Evolutionary conservation across 2,797 vertebrate species (phyloP), one percentile per base, ranked within the genome.

Genomic region (Sternotherus odoratus): DNA sequence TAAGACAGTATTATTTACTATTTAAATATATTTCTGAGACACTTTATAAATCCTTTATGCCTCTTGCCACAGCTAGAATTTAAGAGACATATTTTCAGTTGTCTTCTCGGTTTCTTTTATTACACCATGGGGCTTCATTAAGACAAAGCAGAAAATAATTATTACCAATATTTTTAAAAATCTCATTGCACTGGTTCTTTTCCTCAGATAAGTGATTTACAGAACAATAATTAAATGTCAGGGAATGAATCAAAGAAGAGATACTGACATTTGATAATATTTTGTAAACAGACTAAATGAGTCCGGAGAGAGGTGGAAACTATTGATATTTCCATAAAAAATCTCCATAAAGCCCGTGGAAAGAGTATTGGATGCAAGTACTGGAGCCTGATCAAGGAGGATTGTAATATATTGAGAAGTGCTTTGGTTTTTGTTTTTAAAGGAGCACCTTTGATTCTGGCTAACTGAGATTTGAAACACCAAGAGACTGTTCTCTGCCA

Each of bases 271-370:
- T 95, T 95, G 86, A 95, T 77, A 75, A 84, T 90, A 48, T 92
- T 97, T 95, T 96, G 77, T 91, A 96, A 97, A 96, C 93, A 96
- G 74, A 79, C 82, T 46, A 93, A 96, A 93, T 91, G 85, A 93
- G 83, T 94, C 87, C 83, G 89, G 49, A 57, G 93, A 96, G 91
- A 97, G 78, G 60, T 39, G 86, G 92, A 91, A 95, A 81, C 60
- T 94, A 90, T 88, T 90, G 93, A 94, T 66, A 48, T 93, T 95
- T 92, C 89, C 82, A 86, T 87, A 86, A 92, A 57, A 87, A 82
- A 43, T 82, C 88, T 94, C 77, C 77, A 81, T 39, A 57, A 81
- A 79, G 54, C 19, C 74, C 81, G 49, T 94, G 86, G 54, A 92
- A 95, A 24, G 72, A 94, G 75, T 77, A 89, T 23, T 89, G 81